Evolutionary conservation across 1,140 invertebrate species (phyloP).

Genomic region (Glomeris maerens): DNA sequence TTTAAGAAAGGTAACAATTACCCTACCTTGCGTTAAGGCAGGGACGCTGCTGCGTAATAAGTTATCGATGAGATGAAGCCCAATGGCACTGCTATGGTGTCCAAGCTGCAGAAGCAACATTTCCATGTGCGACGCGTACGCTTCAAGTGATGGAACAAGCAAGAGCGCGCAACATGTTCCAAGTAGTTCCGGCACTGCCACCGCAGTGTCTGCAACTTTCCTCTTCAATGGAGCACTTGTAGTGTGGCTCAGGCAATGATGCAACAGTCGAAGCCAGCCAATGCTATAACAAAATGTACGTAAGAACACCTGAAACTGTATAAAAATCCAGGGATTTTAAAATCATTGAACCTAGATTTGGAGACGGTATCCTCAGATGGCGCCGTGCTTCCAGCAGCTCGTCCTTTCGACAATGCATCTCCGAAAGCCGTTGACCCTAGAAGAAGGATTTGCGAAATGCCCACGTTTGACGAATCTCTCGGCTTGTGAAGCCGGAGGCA

Average conservation of each 20-base stretch:
- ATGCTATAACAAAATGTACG: constrained; percentile 38
- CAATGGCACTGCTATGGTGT: constrained; percentile 27
- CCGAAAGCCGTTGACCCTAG: constrained; percentile 63
- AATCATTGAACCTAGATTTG: constrained; percentile 9
- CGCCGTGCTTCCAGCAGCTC: constrained; percentile 5
- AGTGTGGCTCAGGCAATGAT: constrained; percentile 46
- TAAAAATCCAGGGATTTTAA: constrained; percentile 4
- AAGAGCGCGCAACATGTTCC: constrained; percentile 58
- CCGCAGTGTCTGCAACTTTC: constrained; percentile 35
- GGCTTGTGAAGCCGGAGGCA: constrained; percentile 59
- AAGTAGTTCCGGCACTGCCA: constrained; percentile 48
- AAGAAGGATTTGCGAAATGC: constrained; percentile 70
- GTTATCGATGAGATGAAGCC: constrained; percentile 29
- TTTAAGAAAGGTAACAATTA: no score
- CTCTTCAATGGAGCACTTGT: constrained; percentile 10
- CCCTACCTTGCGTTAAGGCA: constrained; percentile 5
- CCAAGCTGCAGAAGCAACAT: constrained; percentile 32
- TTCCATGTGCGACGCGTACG: constrained; percentile 30
- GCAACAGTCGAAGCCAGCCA: constrained; percentile 50
- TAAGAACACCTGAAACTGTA: no score
- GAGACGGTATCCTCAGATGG: constrained; percentile 26
- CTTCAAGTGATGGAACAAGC: constrained; percentile 44
- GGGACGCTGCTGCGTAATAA: constrained; percentile 22
- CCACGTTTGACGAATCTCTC: constrained; percentile 70
- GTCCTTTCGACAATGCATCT: constrained; percentile 31